Evolutionary conservation across 2,797 vertebrate genomes (phyloP), one percentile per base, ranked within the genome.

Genomic region (Poliocrania exsul): DNA sequence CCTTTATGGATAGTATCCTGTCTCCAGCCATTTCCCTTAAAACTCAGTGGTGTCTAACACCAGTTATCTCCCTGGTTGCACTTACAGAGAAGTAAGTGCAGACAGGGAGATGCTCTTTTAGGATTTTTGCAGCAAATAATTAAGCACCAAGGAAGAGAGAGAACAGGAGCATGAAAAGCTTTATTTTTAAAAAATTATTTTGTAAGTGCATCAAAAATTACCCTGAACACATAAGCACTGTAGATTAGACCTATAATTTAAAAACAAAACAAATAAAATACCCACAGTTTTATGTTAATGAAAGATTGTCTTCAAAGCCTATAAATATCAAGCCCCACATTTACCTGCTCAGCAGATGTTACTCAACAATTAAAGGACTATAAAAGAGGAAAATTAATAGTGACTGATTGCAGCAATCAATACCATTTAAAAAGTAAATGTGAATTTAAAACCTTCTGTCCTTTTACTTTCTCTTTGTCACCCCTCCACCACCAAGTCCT

Each of bases 391-490:
- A 49, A 71, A 80, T 5, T 11, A 74, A 78, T 8, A 74, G 20
- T 42, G 31, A 60, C 25, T 0, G 0, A 54, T n/a, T 13, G 61
- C 13, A 35, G 20, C n/a, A 65, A 46, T 20, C 37, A 70, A 47
- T 29, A 69, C 24, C 8, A 42, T 1, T 49, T 31, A 60, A 50
- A 69, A 62, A 31, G 31, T 37, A 67, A 84, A 81, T 0, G 0
- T 6, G 10, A 19, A 58, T 47, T 91, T 42, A 51, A 86, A 88
- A 72, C 13, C 21, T 44, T 67, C 13, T 54, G 25, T 13, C 17
- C 5, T 47, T 73, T 57, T 74, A 50, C 25, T 51, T 77, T 56
- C 18, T 75, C n/a, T 64, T 51, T 50, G 16, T 29, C 67, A 77
- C 62, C 7, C 20, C 18, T 73, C 17, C 37, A 83, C 16, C 2